These are phyloP conservation scores for Yponomeuta cagnagella DNA, from an alignment of 2,888 invertebrate species.

Conservation along the genomic window DNA sequence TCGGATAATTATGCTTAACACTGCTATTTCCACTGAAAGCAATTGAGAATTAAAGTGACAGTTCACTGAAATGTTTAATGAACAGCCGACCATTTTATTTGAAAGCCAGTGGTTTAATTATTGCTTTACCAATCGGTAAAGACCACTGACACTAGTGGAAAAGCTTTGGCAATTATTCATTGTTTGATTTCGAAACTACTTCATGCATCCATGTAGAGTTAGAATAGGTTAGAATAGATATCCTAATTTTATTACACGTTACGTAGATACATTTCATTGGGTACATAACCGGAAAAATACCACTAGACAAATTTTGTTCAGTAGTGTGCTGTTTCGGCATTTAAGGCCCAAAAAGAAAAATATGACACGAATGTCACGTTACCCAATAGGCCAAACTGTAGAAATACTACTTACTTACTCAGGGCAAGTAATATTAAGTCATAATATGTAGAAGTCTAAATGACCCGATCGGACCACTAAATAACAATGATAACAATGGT, in stretches of 20 bases:
- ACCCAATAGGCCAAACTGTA: too few relatives aligned
- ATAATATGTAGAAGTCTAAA: too few relatives aligned
- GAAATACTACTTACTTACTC: too few relatives aligned
- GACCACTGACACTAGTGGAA: not conserved
- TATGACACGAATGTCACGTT: too few relatives aligned
- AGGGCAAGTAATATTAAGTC: too few relatives aligned
- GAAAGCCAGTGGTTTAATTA: not conserved
- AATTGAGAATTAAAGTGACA: not conserved
- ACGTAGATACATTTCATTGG: not conserved
- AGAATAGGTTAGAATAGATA: not conserved
- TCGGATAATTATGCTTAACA: too few relatives aligned
- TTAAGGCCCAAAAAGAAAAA: not conserved
- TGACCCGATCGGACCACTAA: too few relatives aligned
- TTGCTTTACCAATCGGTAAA: slow-evolving; percentile 1
- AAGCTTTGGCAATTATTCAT: not conserved
- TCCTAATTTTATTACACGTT: not conserved
- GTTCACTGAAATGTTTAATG: not conserved
- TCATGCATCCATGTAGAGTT: not conserved
- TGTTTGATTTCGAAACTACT: not conserved
- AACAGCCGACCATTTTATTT: not conserved
- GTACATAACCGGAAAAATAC: too few relatives aligned
- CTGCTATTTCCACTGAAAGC: too few relatives aligned
- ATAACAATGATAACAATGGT: too few relatives aligned
- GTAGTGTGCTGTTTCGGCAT: not conserved
- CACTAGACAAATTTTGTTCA: too few relatives aligned